Evolutionary conservation across 1,140 invertebrate species (phyloP).

Genomic region (Gonioctena quinquepunctata): DNA sequence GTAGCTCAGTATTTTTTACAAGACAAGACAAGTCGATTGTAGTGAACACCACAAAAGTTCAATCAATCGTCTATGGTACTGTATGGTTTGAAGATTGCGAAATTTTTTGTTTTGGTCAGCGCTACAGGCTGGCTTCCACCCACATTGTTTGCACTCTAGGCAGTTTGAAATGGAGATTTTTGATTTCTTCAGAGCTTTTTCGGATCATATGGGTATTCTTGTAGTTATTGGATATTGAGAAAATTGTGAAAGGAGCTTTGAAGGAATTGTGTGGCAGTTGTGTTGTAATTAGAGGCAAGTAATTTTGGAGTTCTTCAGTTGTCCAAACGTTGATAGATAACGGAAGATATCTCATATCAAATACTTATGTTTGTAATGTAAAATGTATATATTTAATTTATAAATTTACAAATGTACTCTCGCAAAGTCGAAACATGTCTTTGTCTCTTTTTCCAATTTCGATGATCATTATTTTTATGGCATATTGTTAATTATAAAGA

Average conservation of each 20-base stretch:
- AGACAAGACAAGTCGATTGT: neutral
- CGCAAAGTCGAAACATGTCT: neutral
- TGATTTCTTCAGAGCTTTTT: neutral
- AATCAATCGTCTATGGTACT: conserved; percentile 38
- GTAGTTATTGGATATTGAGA: too few relatives aligned
- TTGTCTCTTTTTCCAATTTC: conserved; percentile 22
- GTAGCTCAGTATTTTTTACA: neutral
- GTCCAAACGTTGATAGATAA: conserved; percentile 23
- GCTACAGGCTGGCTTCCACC: conserved; percentile 73
- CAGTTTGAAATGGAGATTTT: too few relatives aligned
- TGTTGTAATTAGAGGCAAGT: conserved; percentile 36
- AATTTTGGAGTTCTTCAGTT: conserved; percentile 27
- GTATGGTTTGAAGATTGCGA: conserved; percentile 45
- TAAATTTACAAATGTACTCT: conserved; percentile 13
- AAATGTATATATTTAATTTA: conserved; percentile 35
- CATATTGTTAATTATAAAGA: conserved; percentile 31
- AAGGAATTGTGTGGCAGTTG: conserved; percentile 6
- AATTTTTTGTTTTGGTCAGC: conserved; percentile 16
- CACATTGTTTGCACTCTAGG: conserved; percentile 84
- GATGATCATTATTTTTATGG: conserved; percentile 26
- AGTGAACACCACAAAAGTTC: neutral
- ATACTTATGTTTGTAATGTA: conserved; percentile 38
- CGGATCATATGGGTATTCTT: too few relatives aligned
- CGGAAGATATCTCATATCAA: conserved; percentile 36
- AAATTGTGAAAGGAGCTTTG: too few relatives aligned